Evolutionary conservation across 2,113 vertebrate genomes (phyloP).

Genomic region (Crotalus viridis): DNA sequence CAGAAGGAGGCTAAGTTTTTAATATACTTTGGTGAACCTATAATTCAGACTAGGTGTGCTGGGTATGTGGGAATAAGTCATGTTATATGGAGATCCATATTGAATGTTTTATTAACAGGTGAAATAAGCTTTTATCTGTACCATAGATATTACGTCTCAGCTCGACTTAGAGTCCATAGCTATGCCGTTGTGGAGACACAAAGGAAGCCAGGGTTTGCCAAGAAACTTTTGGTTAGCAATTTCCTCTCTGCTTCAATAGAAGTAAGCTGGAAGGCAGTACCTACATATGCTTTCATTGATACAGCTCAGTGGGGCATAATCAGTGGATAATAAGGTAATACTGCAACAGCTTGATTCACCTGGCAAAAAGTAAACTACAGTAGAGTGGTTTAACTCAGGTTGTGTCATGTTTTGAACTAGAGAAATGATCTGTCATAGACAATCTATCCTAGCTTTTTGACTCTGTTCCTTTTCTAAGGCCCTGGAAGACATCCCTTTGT

Average conservation of each 20-base stretch:
- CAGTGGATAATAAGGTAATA: background rate
- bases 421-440: background rate
- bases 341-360: background rate
- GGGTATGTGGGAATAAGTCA: background rate
- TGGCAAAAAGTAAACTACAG: background rate
- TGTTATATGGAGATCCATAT: background rate
- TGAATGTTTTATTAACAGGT: background rate
- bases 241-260: background rate
- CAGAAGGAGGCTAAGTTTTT: background rate
- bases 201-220: rapidly evolving
- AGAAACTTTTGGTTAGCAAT: background rate
- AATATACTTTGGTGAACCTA: background rate
- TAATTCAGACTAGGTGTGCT: background rate
- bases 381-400: background rate
- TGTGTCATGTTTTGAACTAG: background rate
- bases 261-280: background rate
- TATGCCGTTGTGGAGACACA: rapidly evolving
- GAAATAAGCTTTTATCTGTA: background rate
- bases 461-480: background rate
- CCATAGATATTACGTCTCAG: background rate
- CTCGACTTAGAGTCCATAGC: background rate
- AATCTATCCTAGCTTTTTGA: background rate
- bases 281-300: background rate
- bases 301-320: background rate
- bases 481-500: background rate